Evolutionary conservation across 2,113 vertebrate genomes (phyloP).

Genomic region (Sceloporus tristichus): DNA sequence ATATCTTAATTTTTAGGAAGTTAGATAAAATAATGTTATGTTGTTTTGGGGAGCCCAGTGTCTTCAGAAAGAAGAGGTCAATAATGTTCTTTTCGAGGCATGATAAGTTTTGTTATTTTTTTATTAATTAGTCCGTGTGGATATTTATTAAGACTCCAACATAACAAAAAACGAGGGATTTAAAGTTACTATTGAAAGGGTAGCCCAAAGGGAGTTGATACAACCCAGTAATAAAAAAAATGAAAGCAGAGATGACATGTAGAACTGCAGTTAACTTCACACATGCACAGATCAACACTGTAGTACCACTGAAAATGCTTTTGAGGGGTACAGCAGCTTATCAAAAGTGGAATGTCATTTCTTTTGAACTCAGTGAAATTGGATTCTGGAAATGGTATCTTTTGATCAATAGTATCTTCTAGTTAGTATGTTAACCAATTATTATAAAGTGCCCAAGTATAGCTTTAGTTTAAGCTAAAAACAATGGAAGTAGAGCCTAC

Average conservation of each 20-base stretch:
- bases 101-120: neutral
- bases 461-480: neutral
- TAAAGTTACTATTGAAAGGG: neutral
- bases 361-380: neutral
- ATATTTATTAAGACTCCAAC: neutral
- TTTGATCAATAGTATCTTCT: neutral
- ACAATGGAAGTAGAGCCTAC: neutral
- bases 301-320: neutral
- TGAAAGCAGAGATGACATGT: neutral
- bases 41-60: neutral
- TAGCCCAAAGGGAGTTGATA: neutral
- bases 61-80: neutral
- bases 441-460: neutral
- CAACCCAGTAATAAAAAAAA: neutral
- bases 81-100: neutral
- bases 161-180: neutral
- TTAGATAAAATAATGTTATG: constrained; percentile 3
- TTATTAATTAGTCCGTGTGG: neutral
- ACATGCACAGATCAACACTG: neutral
- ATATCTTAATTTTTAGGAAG: neutral
- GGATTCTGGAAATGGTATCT: neutral
- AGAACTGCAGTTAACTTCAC: neutral
- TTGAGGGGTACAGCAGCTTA: neutral
- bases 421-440: no score
- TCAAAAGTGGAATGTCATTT: neutral